Conservation (phyloP, 2,797 vertebrate genomes). For the Spatula versicolor region DNA sequence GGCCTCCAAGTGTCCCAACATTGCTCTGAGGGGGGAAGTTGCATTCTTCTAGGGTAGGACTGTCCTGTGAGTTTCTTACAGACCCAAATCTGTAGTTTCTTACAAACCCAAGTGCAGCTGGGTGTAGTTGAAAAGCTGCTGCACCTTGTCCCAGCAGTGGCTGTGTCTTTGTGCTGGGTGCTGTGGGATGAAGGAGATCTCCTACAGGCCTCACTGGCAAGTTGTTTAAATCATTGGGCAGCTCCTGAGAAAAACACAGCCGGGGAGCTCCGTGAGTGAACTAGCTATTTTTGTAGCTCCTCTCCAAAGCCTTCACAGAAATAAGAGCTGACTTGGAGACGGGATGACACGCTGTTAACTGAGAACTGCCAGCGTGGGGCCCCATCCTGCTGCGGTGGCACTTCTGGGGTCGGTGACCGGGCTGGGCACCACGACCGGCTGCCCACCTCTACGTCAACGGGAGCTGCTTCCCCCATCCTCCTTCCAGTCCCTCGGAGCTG, state of each 20-base stretch:
- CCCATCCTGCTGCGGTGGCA: neutral
- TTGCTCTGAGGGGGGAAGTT: neutral
- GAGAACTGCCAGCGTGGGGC: neutral
- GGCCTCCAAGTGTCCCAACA: neutral
- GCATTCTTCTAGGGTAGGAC: neutral
- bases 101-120: too few relatives aligned
- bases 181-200: neutral
- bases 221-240: neutral
- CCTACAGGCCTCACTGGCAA: neutral
- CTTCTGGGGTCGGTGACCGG: neutral
- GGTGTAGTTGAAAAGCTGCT: neutral
- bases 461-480: accelerated
- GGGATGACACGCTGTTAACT: neutral
- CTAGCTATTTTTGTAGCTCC: slow-evolving; percentile 43
- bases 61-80: neutral
- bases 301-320: slow-evolving; percentile 41
- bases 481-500: neutral
- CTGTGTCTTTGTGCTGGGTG: neutral
- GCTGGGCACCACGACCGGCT: neutral
- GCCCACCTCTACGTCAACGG: accelerated
- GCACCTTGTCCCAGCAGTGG: neutral
- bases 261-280: neutral
- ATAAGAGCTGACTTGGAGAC: slow-evolving; percentile 46
- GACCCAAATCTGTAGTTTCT: neutral
- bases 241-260: neutral